These are phyloP conservation scores for Athalia circularis DNA, from an alignment of 2,888 invertebrate genomes.

Conservation along the genomic window DNA sequence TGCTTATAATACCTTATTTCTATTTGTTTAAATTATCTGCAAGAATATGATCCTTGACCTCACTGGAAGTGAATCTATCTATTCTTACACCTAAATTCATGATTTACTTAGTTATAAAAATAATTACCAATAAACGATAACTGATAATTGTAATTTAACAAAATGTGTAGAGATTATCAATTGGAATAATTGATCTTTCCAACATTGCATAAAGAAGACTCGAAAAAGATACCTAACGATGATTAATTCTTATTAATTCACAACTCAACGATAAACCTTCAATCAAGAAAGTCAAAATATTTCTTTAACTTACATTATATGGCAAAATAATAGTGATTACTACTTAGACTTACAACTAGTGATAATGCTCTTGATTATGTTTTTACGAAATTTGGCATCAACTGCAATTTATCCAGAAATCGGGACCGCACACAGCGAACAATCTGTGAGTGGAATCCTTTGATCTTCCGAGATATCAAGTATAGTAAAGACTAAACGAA, in stretches of 20 bases:
- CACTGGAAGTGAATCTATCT: neutral
- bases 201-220: constrained; percentile 46
- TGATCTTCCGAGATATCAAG: neutral
- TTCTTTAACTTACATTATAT: constrained; percentile 61
- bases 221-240: constrained; percentile 33
- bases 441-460: constrained; percentile 9
- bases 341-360: constrained; percentile 25
- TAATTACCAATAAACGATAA: constrained; percentile 9
- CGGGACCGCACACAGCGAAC: neutral
- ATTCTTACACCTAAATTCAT: constrained; percentile 15
- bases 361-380: constrained; percentile 26
- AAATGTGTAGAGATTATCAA: constrained; percentile 28
- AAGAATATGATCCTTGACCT: neutral
- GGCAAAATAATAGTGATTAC: constrained; percentile 36
- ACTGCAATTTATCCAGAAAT: constrained; percentile 11
- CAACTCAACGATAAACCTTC: constrained; percentile 49
- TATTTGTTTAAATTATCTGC: constrained; percentile 13
- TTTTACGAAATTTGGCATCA: constrained; percentile 23
- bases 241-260: constrained; percentile 5
- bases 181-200: constrained; percentile 34
- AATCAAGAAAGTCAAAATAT: constrained; percentile 64
- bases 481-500: constrained; percentile 34
- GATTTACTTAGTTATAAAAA: neutral
- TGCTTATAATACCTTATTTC: constrained; percentile 4
- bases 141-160: constrained; percentile 42